Evolutionary conservation across 2,797 vertebrate genomes (phyloP).

Genomic region (Smutsia gigantea): DNA sequence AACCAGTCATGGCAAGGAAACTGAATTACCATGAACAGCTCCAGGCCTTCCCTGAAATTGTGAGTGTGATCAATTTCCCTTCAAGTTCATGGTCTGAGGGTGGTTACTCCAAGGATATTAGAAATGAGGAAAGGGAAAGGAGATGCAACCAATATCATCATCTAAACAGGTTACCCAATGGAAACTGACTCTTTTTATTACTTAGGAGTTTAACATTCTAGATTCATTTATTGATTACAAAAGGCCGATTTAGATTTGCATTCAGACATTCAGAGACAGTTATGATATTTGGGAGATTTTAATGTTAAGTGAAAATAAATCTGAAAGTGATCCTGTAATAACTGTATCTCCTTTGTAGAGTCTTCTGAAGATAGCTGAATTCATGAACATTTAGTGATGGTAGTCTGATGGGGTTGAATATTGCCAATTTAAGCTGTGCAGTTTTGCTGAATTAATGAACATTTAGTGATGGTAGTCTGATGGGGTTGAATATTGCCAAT

Average conservation of each 20-base stretch:
- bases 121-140: not conserved
- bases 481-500: too few relatives aligned
- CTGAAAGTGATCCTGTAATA: not conserved
- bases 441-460: too few relatives aligned
- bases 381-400: not conserved
- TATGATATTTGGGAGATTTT: not conserved
- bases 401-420: not conserved
- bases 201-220: not conserved
- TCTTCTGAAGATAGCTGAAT: constrained; percentile 24
- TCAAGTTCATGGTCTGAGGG: not conserved
- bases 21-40: not conserved
- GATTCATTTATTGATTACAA: not conserved
- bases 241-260: not conserved
- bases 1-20: not conserved
- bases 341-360: not conserved
- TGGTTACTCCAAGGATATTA: not conserved
- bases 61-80: not conserved
- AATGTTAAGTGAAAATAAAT: constrained; percentile 31
- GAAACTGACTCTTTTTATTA: not conserved
- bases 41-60: not conserved
- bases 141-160: not conserved
- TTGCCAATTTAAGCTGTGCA: not conserved
- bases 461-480: too few relatives aligned
- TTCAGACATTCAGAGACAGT: not conserved
- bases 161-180: not conserved